Evolutionary conservation across 2,797 vertebrate genomes (phyloP).

Genomic region (Apogon talboti): DNA sequence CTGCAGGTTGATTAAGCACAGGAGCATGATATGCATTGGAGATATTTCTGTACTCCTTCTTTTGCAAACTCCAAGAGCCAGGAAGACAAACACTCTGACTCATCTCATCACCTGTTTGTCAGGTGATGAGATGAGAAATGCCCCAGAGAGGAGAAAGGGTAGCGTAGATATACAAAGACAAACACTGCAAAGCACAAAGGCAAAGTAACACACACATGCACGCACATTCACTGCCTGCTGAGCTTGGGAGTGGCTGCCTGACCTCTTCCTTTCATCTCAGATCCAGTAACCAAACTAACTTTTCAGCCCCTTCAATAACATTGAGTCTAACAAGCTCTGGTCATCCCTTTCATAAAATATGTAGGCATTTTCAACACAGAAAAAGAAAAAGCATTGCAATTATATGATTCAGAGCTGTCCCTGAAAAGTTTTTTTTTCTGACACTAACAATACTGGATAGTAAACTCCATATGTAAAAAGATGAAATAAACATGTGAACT

Average conservation of each 20-base stretch:
- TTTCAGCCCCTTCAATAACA: conserved; percentile 57
- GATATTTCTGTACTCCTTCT: conserved; percentile 17
- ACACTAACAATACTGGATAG: too few species aligned
- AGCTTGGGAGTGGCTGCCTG: conserved; percentile 57
- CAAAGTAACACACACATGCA: conserved; percentile 7
- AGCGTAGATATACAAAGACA: conserved; percentile 33
- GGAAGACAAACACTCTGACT: conserved; percentile 34
- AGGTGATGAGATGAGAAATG: neutral
- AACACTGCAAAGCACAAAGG: conserved; percentile 10
- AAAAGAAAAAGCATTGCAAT: conserved; percentile 31
- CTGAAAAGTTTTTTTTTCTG: conserved; percentile 17
- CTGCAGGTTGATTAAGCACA: conserved; percentile 68
- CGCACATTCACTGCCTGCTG: conserved; percentile 47
- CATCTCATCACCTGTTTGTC: neutral
- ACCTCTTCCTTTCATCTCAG: conserved; percentile 72
- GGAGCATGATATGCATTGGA: conserved; percentile 22
- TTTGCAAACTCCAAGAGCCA: conserved; percentile 17
- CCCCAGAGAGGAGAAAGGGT: too few species aligned
- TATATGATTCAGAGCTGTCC: conserved; percentile 32
- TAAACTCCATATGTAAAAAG: too few species aligned
- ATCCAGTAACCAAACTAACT: conserved; percentile 57
- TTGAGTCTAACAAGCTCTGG: conserved; percentile 46
- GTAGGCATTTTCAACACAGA: conserved; percentile 27
- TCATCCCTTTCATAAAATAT: conserved; percentile 28
- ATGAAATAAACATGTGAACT: too few species aligned